Conservation (phyloP, 35 echinoderm and acorn worm genomes). For the Ophioderma brevispina region DNA sequence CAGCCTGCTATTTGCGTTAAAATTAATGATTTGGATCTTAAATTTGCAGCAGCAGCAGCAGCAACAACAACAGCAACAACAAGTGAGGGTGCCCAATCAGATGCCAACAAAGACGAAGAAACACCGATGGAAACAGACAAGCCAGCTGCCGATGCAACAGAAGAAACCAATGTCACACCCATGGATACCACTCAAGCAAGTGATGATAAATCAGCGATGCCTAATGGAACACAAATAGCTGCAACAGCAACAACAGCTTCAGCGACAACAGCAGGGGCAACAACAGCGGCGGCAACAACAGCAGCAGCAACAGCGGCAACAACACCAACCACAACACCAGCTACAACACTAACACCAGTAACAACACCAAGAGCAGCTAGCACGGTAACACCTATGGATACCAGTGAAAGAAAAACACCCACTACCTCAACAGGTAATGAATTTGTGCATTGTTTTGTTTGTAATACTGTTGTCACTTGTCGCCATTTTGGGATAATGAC, state of each 20-base stretch:
- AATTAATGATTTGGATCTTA: too few relatives aligned
- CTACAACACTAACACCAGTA: not conserved
- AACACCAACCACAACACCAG: not conserved
- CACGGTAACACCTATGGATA: constrained; percentile 36
- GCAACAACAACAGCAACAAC: constrained; percentile 15
- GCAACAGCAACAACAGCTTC: not conserved
- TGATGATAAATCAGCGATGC: not conserved
- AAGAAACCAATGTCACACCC: constrained; percentile 36
- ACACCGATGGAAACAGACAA: constrained; percentile 16
- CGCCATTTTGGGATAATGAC: too few relatives aligned
- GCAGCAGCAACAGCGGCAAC: not conserved
- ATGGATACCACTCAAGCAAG: constrained; percentile 33
- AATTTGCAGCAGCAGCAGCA: too few relatives aligned
- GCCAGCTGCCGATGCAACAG: not conserved
- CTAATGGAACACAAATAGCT: not conserved
- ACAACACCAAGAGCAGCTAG: not conserved
- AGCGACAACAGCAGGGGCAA: not conserved
- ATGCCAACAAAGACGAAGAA: not conserved
- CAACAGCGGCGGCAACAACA: not conserved
- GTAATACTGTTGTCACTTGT: too few relatives aligned
- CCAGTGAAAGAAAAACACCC: not conserved
- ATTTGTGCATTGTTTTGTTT: too few relatives aligned
- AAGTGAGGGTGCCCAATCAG: not conserved
- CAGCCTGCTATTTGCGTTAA: too few relatives aligned
- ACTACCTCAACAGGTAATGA: not conserved